Base-by-base conservation (phyloP, 2,888 invertebrate species). In the Drosophila lutescens region DNA sequence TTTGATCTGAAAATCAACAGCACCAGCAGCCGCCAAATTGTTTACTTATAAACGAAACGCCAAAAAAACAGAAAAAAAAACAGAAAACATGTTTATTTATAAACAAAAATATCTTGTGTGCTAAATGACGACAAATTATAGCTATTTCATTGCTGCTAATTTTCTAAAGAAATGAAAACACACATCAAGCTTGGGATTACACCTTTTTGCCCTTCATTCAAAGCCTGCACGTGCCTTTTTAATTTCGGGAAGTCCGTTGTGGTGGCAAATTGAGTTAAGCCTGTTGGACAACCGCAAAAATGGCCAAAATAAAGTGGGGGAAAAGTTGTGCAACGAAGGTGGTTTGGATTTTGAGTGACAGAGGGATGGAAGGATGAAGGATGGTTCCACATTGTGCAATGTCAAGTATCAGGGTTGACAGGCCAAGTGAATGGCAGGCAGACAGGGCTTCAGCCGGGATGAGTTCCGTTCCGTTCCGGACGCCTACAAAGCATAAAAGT, bases 81-180 rank as follows among this genome's bases (percentile, higher is more conserved):
- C 1, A 49, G 49, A 51, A 40, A 55, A 40, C 23, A 56, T 65
- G 70, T 62, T 81, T 77, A 77, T 79, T 81, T 80, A 75, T 76
- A 79, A 82, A 76, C 78, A 82, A 77, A 72, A 70, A 34, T 41
- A 63, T 49, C 69, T 51, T 43, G 53, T 62, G 63, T 40, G 68
- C 53, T 44, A 69, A 73, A 79, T 77, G 82, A 79, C 76, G 73
- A 80, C 77, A 79, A 80, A 74, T 76, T 82, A 70, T 62, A 70
- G 70, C 47, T 59, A 57, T 72, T 68, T 76, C 66, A 73, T 73
- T 62, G 67, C 55, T 41, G 49, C 54, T 63, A 75, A 75, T 77
- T 70, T 72, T 44, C 55, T 54, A 55, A 57, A 71, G 78, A 68
- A 26, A 55, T 40, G 47, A 32, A 57, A 50, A 44, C 47, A 44